Evolutionary conservation across 64 coral and sea anemone species (phyloP), one percentile per base, ranked within the genome.

Genomic region (Stylophora pistillata): DNA sequence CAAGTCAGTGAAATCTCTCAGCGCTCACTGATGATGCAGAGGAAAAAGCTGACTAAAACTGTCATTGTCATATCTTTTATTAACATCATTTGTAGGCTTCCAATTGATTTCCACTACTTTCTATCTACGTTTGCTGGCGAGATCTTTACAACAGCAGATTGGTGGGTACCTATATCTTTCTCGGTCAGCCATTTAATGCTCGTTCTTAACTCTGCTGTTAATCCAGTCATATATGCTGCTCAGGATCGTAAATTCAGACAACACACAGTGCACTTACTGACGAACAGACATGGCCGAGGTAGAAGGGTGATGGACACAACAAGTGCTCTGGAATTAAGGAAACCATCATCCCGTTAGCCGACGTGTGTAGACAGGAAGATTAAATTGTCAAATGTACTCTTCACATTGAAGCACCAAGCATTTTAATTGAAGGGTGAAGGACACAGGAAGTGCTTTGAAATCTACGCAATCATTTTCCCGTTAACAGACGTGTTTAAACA

Each of bases 91-190:
- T 68, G 23, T 12, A 21, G 64, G 64, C n/a, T 68, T 25, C 64
- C 64, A 68, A 68, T 68, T n/a, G 64, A 68, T 68, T 11, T 68
- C 26, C 64, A 68, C 64, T 68, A 68, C 23, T 68, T 68, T 68
- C 21, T 68, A 11, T 68, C 64, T 11, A 68, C 64, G 21, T 68
- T 68, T 25, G 64, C 64, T 68, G 64, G 64, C 26, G 64, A 27
- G 21, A 68, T 9, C 64, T 68, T 68, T 10, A 68, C 64, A 2
- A 68, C 64, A 11, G 64, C 64, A 25, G 64, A 68, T n/a, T 68
- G 64, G 64, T 68, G 64, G 64, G 26, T 26, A n/a, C 64, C 64
- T n/a, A 25, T 68, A 1, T 68, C 64, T 25, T 68, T 68, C 23
- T 68, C 64, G 13, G 5, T 68, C 64, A 68, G 64, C 64, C 64